Evolutionary conservation across 2,888 invertebrate species (phyloP).

Genomic region (Melinaea menophilus): DNA sequence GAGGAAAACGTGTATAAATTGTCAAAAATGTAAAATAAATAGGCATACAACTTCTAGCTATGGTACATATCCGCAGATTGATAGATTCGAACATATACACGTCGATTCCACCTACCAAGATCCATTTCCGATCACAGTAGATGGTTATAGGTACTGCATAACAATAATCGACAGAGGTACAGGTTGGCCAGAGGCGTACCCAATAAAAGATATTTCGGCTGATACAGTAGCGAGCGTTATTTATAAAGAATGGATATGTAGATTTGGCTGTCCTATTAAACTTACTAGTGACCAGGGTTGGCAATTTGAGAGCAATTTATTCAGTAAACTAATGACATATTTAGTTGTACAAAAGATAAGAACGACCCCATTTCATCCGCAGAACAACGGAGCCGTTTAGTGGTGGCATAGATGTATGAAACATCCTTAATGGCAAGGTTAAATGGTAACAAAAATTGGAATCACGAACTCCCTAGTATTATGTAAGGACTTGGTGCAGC

Average conservation of each 20-base stretch:
- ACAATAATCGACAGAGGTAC: constrained; percentile 34
- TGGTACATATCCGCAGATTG: constrained; percentile 13
- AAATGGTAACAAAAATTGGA: constrained; percentile 35
- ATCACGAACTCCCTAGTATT: constrained; percentile 15
- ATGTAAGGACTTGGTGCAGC: constrained; percentile 37
- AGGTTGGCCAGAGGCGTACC: constrained; percentile 36
- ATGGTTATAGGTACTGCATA: constrained; percentile 31
- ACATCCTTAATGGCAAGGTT: constrained; percentile 33
- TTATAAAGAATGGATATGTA: constrained; percentile 28
- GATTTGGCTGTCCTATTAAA: constrained; percentile 30
- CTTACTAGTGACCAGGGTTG: constrained; percentile 32
- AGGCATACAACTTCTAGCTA: constrained; percentile 21
- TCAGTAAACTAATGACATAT: constrained; percentile 31
- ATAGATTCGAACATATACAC: constrained; percentile 32
- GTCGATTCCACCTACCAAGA: constrained; percentile 24
- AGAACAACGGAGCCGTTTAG: constrained; percentile 33
- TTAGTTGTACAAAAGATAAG: constrained; percentile 27
- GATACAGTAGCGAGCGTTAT: constrained; percentile 27
- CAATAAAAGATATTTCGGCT: constrained; percentile 22
- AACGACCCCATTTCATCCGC: constrained; percentile 34
- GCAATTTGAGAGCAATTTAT: constrained; percentile 28
- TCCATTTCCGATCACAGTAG: constrained; percentile 21
- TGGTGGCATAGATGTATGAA: constrained; percentile 35
- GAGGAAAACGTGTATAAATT: constrained; percentile 19
- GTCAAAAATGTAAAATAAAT: constrained; percentile 25